A percentile compares a stretch with the other conserved stretches of the same genome.
phyloP scores from a whole-genome alignment of 2,797 vertebrate genomes.

The Bovichtus variegatus region DNA sequence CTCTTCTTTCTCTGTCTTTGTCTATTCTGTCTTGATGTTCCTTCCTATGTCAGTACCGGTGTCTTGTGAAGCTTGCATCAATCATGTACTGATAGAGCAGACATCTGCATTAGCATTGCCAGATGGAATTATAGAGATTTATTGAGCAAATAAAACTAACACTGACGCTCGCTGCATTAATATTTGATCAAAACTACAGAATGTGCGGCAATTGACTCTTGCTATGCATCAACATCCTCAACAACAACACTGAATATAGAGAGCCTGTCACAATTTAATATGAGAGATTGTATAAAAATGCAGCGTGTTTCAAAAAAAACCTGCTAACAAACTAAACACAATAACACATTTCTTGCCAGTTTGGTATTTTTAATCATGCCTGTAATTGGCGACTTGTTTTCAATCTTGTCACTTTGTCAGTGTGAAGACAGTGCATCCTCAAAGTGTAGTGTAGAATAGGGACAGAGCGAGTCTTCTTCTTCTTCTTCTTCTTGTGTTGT shows the following conservation, averaged over 20 bases:
- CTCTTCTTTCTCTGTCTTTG: background rate
- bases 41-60: conserved; percentile 6
- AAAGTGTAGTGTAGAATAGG: background rate
- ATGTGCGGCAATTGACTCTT: background rate
- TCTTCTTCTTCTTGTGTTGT: background rate
- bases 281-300: background rate
- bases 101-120: background rate
- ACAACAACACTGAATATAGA: background rate
- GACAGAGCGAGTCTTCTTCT: background rate
- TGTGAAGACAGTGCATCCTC: background rate
- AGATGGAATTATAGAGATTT: conserved; percentile 5
- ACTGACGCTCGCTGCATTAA: background rate
- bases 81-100: background rate
- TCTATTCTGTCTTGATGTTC: conserved; percentile 16
- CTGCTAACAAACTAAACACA: background rate
- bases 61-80: background rate
- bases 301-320: background rate
- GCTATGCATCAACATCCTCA: background rate
- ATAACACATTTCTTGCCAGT: background rate
- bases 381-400: background rate
- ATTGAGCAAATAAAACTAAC: conserved; percentile 1
- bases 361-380: background rate
- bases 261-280: background rate
- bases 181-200: background rate
- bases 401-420: background rate